Conservation (phyloP, 2,888 invertebrate species). For the Belgica antarctica region DNA sequence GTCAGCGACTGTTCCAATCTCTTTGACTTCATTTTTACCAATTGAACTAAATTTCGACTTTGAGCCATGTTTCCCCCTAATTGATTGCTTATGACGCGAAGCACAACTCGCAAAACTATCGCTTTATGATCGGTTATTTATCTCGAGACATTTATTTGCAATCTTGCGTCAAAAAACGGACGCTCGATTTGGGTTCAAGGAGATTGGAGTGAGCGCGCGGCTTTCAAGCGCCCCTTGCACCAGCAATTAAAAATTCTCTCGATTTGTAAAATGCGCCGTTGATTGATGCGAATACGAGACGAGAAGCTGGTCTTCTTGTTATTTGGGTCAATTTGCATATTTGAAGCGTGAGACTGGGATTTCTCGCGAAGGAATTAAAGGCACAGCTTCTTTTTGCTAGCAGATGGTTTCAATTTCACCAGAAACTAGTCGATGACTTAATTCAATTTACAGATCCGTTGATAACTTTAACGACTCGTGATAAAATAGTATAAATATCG, state of each 20-base stretch:
- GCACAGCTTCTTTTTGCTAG: not conserved
- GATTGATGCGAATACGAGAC: constrained; percentile 41
- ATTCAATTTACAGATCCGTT: not conserved
- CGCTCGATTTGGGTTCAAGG: constrained; percentile 31
- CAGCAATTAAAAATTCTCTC: constrained; percentile 33
- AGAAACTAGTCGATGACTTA: constrained; percentile 5
- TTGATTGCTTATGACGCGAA: constrained; percentile 7
- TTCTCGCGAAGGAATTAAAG: not conserved
- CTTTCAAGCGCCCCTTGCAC: constrained; percentile 23
- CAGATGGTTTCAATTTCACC: constrained; percentile 39
- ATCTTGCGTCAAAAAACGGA: constrained; percentile 12
- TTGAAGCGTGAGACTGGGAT: constrained; percentile 18
- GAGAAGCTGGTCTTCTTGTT: not conserved
- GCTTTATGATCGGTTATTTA: not conserved
- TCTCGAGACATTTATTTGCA: not conserved
- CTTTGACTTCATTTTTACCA: not conserved
- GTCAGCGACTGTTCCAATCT: constrained; percentile 27
- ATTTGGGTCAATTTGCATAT: constrained; percentile 33
- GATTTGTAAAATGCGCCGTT: not conserved
- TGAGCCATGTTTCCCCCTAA: not conserved
- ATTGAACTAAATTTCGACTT: not conserved
- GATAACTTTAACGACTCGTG: not conserved
- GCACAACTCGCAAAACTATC: not conserved
- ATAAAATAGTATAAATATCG: no score
- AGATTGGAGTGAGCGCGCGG: not conserved